Evolutionary conservation across 2,888 invertebrate genomes (phyloP), one percentile per base, ranked within the genome.

Genomic region (Gordius sp.): DNA sequence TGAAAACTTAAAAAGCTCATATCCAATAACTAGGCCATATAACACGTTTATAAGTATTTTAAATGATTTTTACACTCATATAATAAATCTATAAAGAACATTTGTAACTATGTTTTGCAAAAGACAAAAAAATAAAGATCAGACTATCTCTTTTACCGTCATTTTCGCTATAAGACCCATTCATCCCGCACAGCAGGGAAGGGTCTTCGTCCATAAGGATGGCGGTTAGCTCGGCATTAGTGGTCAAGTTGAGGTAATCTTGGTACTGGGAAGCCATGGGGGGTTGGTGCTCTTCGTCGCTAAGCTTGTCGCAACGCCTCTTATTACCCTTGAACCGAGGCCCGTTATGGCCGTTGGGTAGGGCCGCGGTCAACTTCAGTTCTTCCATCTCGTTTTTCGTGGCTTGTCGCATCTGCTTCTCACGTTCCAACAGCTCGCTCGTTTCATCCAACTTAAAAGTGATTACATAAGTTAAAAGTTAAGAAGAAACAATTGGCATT

Each of bases 371-470:
- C 39, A 8, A 33, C n/a, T n/a, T 33, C 8, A 13, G n/a, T 13
- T 33, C 23, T 20, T 47, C 47, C 4, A 47, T 20, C 20, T 47
- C 47, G 47, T 23, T 13, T 47, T 47, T 47, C 8, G 23, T 4
- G 16, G 47, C 4, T 47, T 20, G 47, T 4, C 8, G 47, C 13
- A 23, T 18, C 20, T 4, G 23, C 20, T 47, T 47, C 20, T 47
- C 47, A 13, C 47, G 8, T 4, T 47, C 47, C 23, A 47, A 20
- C 8, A 47, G 13, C 23, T 47, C 16, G 47, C n/a, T 18, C 20
- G 47, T 47, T 47, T 47, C 47, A 20, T 47, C 47, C 4, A 47
- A 20, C 47, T 47, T n/a, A n/a, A 47, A 20, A 47, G 20, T 47
- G 20, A n/a, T 33, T 13, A 33, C 8, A n/a, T n/a, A n/a, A n/a